A percentile compares a stretch with the other conserved stretches of the same genome.
Evolutionary conservation across 2,797 vertebrate species (phyloP).

Genomic region (Myoxocephalus aenaeus): DNA sequence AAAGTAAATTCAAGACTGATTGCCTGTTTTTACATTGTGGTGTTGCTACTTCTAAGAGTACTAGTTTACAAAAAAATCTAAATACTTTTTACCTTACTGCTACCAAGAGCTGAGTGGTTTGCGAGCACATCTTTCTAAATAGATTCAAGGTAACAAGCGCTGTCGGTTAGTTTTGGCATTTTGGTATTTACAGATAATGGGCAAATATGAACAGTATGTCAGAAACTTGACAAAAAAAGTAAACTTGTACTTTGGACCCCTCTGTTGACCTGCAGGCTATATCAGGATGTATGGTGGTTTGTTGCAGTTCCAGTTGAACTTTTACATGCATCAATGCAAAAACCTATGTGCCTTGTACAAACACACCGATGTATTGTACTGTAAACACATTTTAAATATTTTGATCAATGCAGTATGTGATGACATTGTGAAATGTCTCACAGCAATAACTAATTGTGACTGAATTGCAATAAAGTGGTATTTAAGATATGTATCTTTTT

Average conservation of each 20-base stretch:
- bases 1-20: neutral
- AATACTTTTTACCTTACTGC: neutral
- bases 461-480: conserved; percentile 35
- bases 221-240: neutral
- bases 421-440: conserved; percentile 21
- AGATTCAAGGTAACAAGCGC: neutral
- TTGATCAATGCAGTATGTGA: conserved; percentile 14
- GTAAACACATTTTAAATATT: conserved; percentile 31
- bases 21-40: neutral
- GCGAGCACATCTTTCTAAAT: neutral
- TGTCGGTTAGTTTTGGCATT: neutral
- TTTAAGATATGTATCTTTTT: conserved; percentile 28
- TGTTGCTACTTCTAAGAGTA: neutral
- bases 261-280: neutral
- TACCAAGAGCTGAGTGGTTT: neutral
- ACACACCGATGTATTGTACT: conserved; percentile 32
- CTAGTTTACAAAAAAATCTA: neutral
- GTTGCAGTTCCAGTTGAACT: conserved; percentile 40
- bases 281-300: neutral
- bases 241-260: conserved; percentile 15
- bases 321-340: conserved; percentile 31
- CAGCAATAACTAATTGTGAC: conserved; percentile 30
- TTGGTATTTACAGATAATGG: conserved; percentile 13
- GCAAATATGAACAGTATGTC: neutral
- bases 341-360: conserved; percentile 16